Evolutionary conservation across 2,888 invertebrate species (phyloP).

Genomic region (Tachina grossa): DNA sequence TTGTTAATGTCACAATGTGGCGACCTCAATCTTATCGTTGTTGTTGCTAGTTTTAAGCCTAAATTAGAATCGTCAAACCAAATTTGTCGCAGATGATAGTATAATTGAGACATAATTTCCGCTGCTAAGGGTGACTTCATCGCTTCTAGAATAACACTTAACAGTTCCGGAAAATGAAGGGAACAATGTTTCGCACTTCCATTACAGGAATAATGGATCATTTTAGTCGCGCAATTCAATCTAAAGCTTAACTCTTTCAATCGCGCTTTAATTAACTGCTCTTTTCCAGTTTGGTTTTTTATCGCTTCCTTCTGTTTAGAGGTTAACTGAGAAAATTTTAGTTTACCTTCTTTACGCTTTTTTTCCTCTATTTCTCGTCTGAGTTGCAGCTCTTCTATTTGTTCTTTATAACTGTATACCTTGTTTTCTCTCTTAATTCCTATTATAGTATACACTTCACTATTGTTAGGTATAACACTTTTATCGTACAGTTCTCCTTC

Average conservation of each 20-base stretch:
- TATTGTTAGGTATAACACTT: slow-evolving; percentile 86
- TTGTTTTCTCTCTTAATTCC: slow-evolving; percentile 97
- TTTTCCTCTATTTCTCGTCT: slow-evolving; percentile 96
- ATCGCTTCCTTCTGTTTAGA: slow-evolving; percentile 97
- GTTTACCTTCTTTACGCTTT: slow-evolving; percentile 90
- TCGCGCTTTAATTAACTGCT: slow-evolving; percentile 89
- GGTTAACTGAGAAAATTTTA: slow-evolving; percentile 88
- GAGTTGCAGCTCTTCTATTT: slow-evolving; percentile 96
- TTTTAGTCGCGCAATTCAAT: slow-evolving; percentile 77
- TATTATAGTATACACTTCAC: slow-evolving; percentile 79
- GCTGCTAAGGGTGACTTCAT: slow-evolving; percentile 91
- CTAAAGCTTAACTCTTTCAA: slow-evolving; percentile 85
- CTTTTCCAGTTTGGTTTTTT: slow-evolving; percentile 93
- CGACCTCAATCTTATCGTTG: slow-evolving; percentile 89
- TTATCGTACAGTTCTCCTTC: slow-evolving; percentile 96
- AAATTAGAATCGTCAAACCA: slow-evolving; percentile 84
- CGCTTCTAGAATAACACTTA: slow-evolving; percentile 81
- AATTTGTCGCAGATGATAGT: slow-evolving; percentile 85
- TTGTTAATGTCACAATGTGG: slow-evolving; percentile 91
- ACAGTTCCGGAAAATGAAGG: slow-evolving; percentile 78
- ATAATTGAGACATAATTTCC: slow-evolving; percentile 86
- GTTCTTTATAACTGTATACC: slow-evolving; percentile 97
- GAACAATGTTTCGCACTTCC: slow-evolving; percentile 80
- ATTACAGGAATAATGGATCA: slow-evolving; percentile 79
- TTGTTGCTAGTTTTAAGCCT: slow-evolving; percentile 87